Evolutionary conservation across 2,888 invertebrate species (phyloP).

Genomic region (Ligdia adustata): DNA sequence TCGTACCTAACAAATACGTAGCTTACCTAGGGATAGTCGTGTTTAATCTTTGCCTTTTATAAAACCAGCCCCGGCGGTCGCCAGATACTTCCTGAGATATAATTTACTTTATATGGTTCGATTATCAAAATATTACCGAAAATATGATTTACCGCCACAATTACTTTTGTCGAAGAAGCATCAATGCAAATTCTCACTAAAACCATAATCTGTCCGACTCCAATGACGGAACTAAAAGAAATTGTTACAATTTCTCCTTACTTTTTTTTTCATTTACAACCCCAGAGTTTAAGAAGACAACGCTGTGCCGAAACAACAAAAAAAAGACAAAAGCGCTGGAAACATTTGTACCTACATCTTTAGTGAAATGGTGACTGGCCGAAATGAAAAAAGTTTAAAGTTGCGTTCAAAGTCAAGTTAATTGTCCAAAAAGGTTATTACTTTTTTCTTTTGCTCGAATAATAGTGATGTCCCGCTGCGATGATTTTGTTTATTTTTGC

Average conservation of each 20-base stretch:
- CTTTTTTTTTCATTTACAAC: slow-evolving; percentile 43
- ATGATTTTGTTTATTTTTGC: slow-evolving; percentile 59
- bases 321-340: slow-evolving; percentile 59
- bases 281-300: slow-evolving; percentile 38
- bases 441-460: slow-evolving; percentile 40
- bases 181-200: slow-evolving; percentile 18
- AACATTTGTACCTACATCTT: slow-evolving; percentile 73
- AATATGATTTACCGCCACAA: no score
- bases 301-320: slow-evolving; percentile 31
- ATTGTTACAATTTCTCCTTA: slow-evolving; percentile 70
- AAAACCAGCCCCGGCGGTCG: no score
- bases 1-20: no score
- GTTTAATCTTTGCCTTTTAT: no score
- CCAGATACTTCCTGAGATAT: no score
- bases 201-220: slow-evolving; percentile 40
- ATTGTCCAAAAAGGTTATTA: slow-evolving; percentile 72
- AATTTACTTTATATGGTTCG: no score
- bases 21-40: no score
- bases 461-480: slow-evolving; percentile 64
- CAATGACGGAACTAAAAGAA: slow-evolving; percentile 55
- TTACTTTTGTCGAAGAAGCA: no score
- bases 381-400: slow-evolving; percentile 52
- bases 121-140: no score
- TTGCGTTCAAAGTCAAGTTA: slow-evolving; percentile 62
- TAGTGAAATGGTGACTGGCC: slow-evolving; percentile 44